Base-by-base conservation (phyloP, 1,140 invertebrate species). In the Ceratosolen fusciceps region DNA sequence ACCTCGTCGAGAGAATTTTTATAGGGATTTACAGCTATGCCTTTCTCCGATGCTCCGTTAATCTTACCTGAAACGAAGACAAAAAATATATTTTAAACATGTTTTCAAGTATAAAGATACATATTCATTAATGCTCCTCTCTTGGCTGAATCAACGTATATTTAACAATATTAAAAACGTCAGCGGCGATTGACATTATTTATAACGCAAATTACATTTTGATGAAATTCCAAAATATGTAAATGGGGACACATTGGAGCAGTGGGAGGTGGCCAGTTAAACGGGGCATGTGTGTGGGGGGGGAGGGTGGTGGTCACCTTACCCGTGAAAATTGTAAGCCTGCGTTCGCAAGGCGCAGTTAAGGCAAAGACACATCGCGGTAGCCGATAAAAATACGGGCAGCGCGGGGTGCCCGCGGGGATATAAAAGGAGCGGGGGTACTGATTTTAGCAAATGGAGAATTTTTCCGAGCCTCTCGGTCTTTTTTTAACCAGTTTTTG, bases 1-100 rank as follows among this genome's bases (percentile, higher is more conserved):
- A 67, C 74, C 60, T 75, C 60, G 21, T 75, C 14, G 26, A 10
- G 19, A 37, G 60, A n/a, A 34, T 37, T 65, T 60, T 62, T 62
- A 62, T 29, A 21, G 29, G 10, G 29, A 62, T 62, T 62, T 16
- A n/a, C 31, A 37, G 19, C 2, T 37, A 65, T 65, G 34, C 60
- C 60, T 65, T 37, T n/a, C 60, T 21, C 31, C 60, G 31, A 65
- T 37, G 14, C 31, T 37, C 60, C 60, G 14, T 65, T 65, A 65
- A 31, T 65, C 60, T 65, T 65, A 65, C 60, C 60, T 65, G 37
- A 65, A 65, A 65, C 21, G 24, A 10, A 62, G 34, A 24, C 12
- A 62, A 34, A 62, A 47, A 52, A 52, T 19, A 19, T 62, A 37
- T 60, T 31, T 60, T 19, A 34, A 34, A 62, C 14, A 62, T 8